phyloP scores from a whole-genome alignment of 2,113 vertebrate species.

The Lamprotornis superbus region DNA sequence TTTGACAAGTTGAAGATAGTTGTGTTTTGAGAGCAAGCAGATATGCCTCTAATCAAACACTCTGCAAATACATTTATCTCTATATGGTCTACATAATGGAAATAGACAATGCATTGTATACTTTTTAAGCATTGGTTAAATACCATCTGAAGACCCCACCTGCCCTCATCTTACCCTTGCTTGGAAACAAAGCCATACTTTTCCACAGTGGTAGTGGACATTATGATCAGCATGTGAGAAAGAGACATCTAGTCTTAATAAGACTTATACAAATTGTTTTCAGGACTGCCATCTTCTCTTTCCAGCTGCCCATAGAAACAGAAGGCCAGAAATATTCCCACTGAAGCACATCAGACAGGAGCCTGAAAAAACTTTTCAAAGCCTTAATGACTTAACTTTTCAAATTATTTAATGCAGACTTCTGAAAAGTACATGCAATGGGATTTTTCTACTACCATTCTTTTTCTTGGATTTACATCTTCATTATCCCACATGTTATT shows the following conservation, averaged over 20 bases:
- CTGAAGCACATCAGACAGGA: background rate
- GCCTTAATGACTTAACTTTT: background rate
- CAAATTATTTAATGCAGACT: background rate
- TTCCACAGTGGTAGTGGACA: background rate
- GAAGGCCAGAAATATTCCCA: background rate
- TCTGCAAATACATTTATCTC: background rate
- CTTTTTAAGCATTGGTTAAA: background rate
- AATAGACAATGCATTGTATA: background rate
- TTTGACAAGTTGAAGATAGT: background rate
- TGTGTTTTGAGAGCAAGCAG: background rate
- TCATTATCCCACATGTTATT: accelerated
- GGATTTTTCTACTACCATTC: background rate
- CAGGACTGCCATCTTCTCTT: background rate
- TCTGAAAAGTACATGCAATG: background rate
- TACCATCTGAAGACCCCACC: background rate
- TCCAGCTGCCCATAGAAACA: background rate
- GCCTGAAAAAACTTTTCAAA: background rate
- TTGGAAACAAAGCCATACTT: background rate
- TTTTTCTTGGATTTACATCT: background rate
- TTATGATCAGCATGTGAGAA: background rate
- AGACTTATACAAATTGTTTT: background rate
- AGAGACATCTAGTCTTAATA: background rate
- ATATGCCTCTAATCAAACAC: background rate
- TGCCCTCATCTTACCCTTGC: background rate
- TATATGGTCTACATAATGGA: background rate